Evolutionary conservation across 2,113 vertebrate genomes (phyloP), one percentile per base, ranked within the genome.

Genomic region (Phyllostomus discolor): DNA sequence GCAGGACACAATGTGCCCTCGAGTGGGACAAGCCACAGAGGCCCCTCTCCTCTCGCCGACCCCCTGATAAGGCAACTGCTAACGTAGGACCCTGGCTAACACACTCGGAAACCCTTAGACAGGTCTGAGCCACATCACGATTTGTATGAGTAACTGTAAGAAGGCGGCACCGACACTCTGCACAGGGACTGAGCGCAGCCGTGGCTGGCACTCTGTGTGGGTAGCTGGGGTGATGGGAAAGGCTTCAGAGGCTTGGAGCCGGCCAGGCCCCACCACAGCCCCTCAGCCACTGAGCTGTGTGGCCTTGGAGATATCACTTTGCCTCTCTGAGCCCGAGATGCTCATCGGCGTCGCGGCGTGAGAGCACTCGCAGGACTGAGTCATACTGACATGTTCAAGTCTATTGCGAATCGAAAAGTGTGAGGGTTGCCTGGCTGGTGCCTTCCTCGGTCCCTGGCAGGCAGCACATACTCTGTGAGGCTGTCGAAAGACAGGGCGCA

Each of bases 351-450:
- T 2, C 17, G 38, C 43, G 82, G 52, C 41, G 41, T n/a, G 31
- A 35, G 15, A 48, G 17, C 33, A 52, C 15, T 10, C 50, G 8
- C 1, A 73, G 57, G 50, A 15, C 54, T 70, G 52, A 91, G 43
- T 10, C 20, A 48, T 15, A 67, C 3, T 0, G 7, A 48, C 0
- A 2, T 28, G 10, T 33, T 35, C 66, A 33, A 93, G 46, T 41
- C 31, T 66, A 78, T 5, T 24, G 83, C 54, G 59, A 89, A 38
- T 72, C 48, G 88, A n/a, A 69, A 76, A 17, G 69, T 38, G 10
- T 2, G 16, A 70, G 46, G 22, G 12, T 12, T 52, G 2, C 7
- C 54, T 0, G 0, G 26, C 57, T 0, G 0, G 22, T 64, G 24
- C n/a, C 83, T 59, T 50, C 14, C 50, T 76, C 14, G 3, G 43